Conservation (phyloP, 2,113 vertebrate species). For the Sorex araneus region DNA sequence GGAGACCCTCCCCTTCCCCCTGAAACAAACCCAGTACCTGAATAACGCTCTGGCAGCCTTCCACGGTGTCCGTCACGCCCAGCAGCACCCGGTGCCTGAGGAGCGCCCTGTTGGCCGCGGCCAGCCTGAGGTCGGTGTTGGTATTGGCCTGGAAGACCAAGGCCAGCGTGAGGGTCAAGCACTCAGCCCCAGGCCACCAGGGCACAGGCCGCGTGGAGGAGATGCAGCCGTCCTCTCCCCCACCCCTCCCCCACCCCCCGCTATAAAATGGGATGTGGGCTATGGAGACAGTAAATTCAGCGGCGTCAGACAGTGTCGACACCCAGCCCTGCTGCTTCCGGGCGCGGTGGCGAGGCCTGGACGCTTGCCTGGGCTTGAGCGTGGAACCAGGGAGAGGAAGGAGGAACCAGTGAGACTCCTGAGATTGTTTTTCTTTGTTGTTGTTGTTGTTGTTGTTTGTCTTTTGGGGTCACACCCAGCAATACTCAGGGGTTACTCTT, state of each 20-base stretch:
- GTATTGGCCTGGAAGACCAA: conserved; percentile 86
- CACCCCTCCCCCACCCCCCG: too few relatives aligned
- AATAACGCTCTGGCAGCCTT: conserved; percentile 83
- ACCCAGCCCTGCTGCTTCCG: not conserved
- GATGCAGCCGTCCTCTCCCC: too few relatives aligned
- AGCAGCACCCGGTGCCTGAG: conserved; percentile 87
- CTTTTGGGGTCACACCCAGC: too few relatives aligned
- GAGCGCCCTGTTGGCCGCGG: conserved; percentile 89
- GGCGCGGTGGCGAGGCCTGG: too few relatives aligned
- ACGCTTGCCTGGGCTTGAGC: too few relatives aligned
- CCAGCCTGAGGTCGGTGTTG: conserved; percentile 90
- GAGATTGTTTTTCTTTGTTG: too few relatives aligned
- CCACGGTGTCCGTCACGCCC: conserved; percentile 87
- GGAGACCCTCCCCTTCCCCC: not conserved
- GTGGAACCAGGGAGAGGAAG: too few relatives aligned
- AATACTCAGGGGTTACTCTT: too few relatives aligned
- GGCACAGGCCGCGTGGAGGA: not conserved
- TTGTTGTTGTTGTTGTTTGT: too few relatives aligned
- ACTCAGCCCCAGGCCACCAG: not conserved
- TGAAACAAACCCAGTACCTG: conserved; percentile 85
- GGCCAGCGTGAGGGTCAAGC: accelerated
- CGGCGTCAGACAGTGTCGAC: not conserved
- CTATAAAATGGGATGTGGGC: not conserved
- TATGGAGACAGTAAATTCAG: not conserved
- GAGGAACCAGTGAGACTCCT: too few relatives aligned